Evolutionary conservation across 2,888 invertebrate species (phyloP).

Genomic region (Platerodrilus igneus): DNA sequence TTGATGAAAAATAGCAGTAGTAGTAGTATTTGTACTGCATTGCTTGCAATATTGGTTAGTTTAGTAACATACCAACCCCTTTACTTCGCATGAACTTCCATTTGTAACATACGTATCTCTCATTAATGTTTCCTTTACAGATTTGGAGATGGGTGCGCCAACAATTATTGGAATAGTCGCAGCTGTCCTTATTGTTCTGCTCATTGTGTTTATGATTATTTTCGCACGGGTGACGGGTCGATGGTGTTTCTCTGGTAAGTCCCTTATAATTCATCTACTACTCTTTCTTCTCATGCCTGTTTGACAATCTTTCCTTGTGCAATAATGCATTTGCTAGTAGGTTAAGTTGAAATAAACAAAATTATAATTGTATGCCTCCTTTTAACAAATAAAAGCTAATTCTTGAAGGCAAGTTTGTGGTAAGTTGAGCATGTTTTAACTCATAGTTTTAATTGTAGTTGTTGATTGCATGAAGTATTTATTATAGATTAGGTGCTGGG

Average conservation of each 20-base stretch:
- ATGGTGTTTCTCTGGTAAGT: conserved; percentile 87
- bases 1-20: no score
- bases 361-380: conserved; percentile 20
- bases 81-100: no score
- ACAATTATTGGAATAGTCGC: conserved; percentile 75
- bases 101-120: no score
- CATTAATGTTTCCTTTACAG: conserved; percentile 50
- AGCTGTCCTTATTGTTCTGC: conserved; percentile 62
- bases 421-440: conserved; percentile 24
- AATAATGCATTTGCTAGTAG: conserved; percentile 14
- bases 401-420: conserved; percentile 37
- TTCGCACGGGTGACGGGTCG: conserved; percentile 76
- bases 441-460: background rate
- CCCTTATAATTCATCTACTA: background rate
- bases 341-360: no score
- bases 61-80: no score
- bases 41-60: no score
- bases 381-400: conserved; percentile 40
- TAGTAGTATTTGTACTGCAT: no score
- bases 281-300: conserved; percentile 6
- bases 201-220: conserved; percentile 60
- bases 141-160: conserved; percentile 67
- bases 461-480: background rate
- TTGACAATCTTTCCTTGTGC: conserved; percentile 10
- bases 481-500: background rate